Conservation (phyloP, 2,888 invertebrate genomes). For the Thymelicus lineola region DNA sequence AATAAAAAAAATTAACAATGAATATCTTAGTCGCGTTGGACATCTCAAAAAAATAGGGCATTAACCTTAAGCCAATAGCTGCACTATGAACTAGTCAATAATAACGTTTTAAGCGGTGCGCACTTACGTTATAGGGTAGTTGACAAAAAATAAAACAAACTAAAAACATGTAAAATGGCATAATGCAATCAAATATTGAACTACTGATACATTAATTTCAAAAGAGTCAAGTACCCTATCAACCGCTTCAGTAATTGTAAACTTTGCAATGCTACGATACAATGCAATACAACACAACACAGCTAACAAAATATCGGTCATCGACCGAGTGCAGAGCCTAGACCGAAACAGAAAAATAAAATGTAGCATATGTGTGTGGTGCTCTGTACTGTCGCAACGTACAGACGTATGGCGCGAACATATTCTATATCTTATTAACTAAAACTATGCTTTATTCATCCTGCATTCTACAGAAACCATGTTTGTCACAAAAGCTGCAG, state of each 20-base stretch:
- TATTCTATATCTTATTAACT: too few species aligned
- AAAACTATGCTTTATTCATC: too few species aligned
- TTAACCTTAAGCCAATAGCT: neutral
- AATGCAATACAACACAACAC: neutral
- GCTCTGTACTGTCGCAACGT: too few species aligned
- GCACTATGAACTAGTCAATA: neutral
- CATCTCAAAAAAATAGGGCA: too few species aligned
- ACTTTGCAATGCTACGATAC: neutral
- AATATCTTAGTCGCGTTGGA: neutral
- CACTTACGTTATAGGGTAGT: neutral
- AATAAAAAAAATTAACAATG: neutral
- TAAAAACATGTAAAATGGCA: too few species aligned
- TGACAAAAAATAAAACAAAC: neutral
- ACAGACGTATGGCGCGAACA: too few species aligned
- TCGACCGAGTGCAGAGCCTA: neutral
- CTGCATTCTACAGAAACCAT: too few species aligned
- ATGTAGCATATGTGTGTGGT: too few species aligned
- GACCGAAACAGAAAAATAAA: neutral
- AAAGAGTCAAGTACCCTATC: slow-evolving; percentile 1
- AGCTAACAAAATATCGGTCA: neutral
- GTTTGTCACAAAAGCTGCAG: slow-evolving; percentile 5
- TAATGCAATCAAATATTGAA: neutral
- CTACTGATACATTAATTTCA: neutral
- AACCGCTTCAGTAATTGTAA: neutral
- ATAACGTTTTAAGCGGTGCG: neutral